These are phyloP conservation scores for Labeo catla DNA, from an alignment of 2,113 vertebrate genomes.

Conservation along the genomic window DNA sequence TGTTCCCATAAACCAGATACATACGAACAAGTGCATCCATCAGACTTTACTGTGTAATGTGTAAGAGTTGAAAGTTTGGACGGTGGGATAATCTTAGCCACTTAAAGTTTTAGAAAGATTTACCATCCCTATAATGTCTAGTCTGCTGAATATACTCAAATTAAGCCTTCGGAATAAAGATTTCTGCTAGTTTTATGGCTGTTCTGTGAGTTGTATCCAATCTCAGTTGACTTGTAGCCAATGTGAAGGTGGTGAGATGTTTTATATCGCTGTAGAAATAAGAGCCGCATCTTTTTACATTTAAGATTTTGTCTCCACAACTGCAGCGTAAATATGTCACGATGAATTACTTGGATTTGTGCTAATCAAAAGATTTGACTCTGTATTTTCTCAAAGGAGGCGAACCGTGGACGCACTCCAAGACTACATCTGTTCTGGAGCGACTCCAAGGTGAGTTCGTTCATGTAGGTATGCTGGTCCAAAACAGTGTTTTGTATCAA, in stretches of 20 bases:
- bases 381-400: slow-evolving; percentile 52
- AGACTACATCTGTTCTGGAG: slow-evolving; percentile 57
- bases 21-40: slow-evolving; percentile 45
- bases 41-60: neutral
- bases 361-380: slow-evolving; percentile 42
- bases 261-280: slow-evolving; percentile 3
- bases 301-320: slow-evolving; percentile 34
- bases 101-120: slow-evolving; percentile 12
- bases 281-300: slow-evolving; percentile 25
- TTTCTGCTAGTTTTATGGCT: neutral
- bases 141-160: neutral
- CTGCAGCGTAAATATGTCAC: slow-evolving; percentile 57
- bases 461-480: neutral
- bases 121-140: neutral
- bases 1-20: slow-evolving; percentile 50
- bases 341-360: slow-evolving; percentile 54
- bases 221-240: neutral
- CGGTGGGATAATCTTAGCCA: neutral
- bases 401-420: slow-evolving; percentile 52
- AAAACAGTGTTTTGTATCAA: slow-evolving; percentile 22
- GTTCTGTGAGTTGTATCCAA: neutral
- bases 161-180: slow-evolving; percentile 11
- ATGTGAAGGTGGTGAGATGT: slow-evolving; percentile 29
- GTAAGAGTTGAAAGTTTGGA: neutral
- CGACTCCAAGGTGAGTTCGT: slow-evolving; percentile 31